Evolutionary conservation across 2,888 invertebrate genomes (phyloP).

Genomic region (Uropetala carovei): DNA sequence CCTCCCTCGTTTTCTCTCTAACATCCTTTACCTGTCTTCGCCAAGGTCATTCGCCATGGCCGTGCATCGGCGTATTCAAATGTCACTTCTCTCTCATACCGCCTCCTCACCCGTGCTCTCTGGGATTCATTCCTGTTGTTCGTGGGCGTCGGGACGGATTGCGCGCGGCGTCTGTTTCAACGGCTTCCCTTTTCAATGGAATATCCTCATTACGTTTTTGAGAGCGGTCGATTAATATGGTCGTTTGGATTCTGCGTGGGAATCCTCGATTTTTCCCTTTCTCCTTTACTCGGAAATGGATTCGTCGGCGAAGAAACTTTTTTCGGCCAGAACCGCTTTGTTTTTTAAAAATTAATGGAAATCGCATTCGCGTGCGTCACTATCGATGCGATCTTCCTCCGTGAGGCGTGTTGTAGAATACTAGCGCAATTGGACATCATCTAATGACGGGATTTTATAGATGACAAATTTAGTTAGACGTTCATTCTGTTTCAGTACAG

Average conservation of each 20-base stretch:
- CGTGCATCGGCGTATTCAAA: not conserved
- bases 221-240: not conserved
- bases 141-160: slow-evolving; percentile 2
- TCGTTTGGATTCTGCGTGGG: not conserved
- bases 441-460: too few relatives aligned
- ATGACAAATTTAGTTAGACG: too few relatives aligned
- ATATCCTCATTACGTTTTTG: not conserved
- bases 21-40: not conserved
- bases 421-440: too few relatives aligned
- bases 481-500: too few relatives aligned
- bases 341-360: too few relatives aligned
- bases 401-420: too few relatives aligned
- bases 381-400: too few relatives aligned
- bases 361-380: too few relatives aligned
- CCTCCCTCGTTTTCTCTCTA: not conserved
- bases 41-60: not conserved
- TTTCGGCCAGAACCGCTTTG: not conserved
- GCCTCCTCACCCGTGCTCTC: not conserved
- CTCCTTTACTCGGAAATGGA: not conserved
- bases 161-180: not conserved
- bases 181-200: not conserved
- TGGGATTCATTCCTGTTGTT: not conserved
- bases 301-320: not conserved
- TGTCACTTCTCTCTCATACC: not conserved
- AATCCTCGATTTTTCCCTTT: not conserved